These are phyloP conservation scores for Paracanthobrama guichenoti DNA, from an alignment of 2,113 vertebrate genomes.

Conservation along the genomic window DNA sequence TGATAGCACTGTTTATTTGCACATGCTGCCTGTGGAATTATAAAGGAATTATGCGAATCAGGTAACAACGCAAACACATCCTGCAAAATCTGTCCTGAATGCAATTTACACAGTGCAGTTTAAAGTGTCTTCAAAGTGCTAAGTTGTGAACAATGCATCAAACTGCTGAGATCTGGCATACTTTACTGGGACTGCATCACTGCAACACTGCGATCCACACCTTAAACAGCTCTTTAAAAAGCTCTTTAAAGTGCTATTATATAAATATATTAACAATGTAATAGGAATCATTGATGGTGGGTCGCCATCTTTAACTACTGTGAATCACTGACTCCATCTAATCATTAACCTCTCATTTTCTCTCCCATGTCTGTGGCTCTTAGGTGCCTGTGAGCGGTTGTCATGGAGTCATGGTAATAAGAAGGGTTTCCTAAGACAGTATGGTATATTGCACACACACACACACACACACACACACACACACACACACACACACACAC, in stretches of 20 bases:
- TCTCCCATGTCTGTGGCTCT: slow-evolving; percentile 16
- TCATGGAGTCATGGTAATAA: slow-evolving; percentile 48
- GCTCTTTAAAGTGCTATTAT: background rate
- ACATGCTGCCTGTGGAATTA: background rate
- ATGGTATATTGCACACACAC: slow-evolving; percentile 6
- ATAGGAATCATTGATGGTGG: background rate
- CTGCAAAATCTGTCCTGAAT: background rate
- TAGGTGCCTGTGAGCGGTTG: slow-evolving; percentile 39
- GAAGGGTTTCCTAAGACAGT: slow-evolving; percentile 27
- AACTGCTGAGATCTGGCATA: background rate
- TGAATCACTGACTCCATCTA: slow-evolving; percentile 38
- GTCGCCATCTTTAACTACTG: slow-evolving; percentile 23
- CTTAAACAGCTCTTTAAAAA: background rate
- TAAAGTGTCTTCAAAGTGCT: background rate
- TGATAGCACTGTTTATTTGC: background rate
- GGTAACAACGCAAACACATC: background rate
- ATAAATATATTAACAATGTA: background rate
- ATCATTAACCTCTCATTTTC: slow-evolving; percentile 39
- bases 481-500: slow-evolving; percentile 35
- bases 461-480: slow-evolving; percentile 28
- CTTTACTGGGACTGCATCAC: background rate
- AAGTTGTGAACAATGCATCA: background rate
- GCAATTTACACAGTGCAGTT: background rate
- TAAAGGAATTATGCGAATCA: background rate
- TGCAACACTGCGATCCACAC: background rate